Conservation (phyloP, 2,797 vertebrate genomes). For the Sphenopsis melanotis region DNA sequence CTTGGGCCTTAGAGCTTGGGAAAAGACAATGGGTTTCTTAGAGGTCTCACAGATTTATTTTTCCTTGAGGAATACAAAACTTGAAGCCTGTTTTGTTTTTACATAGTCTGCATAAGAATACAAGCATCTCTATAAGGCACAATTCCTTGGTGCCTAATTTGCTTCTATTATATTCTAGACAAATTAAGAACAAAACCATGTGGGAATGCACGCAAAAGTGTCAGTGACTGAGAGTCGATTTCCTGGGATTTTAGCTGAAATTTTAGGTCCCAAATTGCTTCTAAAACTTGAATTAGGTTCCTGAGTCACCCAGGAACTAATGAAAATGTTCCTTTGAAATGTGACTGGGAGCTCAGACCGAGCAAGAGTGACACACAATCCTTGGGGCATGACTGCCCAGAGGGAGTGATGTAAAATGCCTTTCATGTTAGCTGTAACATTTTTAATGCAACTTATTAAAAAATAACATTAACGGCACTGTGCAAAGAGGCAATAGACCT, state of each 20-base stretch:
- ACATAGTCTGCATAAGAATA: not conserved
- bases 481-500: not conserved
- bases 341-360: not conserved
- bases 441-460: slow-evolving; percentile 3
- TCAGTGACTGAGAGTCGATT: slow-evolving; percentile 43
- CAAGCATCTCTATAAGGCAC: not conserved
- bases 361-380: not conserved
- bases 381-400: not conserved
- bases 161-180: slow-evolving; percentile 48
- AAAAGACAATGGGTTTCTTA: not conserved
- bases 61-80: not conserved
- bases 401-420: not conserved
- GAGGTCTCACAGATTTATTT: not conserved
- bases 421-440: not conserved
- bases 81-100: slow-evolving; percentile 19
- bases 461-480: not conserved
- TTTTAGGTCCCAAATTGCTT: slow-evolving; percentile 40
- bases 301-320: slow-evolving; percentile 45
- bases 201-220: not conserved
- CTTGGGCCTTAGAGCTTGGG: not conserved
- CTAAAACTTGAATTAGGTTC: not conserved
- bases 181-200: slow-evolving; percentile 53
- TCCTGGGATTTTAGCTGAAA: slow-evolving; percentile 43
- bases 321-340: slow-evolving; percentile 47
- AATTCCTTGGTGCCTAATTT: slow-evolving; percentile 54